These are phyloP conservation scores for Hymenochirus boettgeri DNA, from an alignment of 2,113 vertebrate genomes.

Conservation along the genomic window DNA sequence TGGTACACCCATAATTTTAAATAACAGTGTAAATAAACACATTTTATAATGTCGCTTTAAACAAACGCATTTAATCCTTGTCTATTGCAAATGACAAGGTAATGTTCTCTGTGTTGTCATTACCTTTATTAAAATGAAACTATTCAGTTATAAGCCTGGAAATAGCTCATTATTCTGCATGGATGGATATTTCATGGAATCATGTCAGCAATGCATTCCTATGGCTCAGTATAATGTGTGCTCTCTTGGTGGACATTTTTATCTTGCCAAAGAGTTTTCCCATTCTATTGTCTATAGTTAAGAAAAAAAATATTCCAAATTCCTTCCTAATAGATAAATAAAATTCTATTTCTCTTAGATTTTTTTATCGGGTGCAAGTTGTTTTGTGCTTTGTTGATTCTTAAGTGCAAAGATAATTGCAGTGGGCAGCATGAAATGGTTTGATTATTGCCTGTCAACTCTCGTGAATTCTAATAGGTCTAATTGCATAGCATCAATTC, in stretches of 20 bases:
- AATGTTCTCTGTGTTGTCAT: constrained; percentile 26
- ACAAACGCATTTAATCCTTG: too few species aligned
- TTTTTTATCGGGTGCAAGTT: constrained; percentile 78
- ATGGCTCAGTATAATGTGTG: constrained; percentile 22
- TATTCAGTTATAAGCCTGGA: constrained; percentile 32
- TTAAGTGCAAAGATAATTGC: constrained; percentile 89
- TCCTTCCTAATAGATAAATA: constrained; percentile 52
- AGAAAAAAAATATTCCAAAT: constrained; percentile 4
- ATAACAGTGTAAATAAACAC: too few species aligned
- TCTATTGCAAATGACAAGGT: constrained; percentile 10
- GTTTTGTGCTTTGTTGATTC: constrained; percentile 95
- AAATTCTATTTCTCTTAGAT: constrained; percentile 78
- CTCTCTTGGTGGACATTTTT: constrained; percentile 42
- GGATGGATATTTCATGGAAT: constrained; percentile 25
- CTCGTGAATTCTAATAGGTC: constrained; percentile 80
- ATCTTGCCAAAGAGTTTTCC: constrained; percentile 57
- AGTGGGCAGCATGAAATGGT: constrained; percentile 79
- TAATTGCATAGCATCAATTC: constrained; percentile 75
- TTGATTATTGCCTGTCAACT: constrained; percentile 86
- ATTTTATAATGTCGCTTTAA: too few species aligned
- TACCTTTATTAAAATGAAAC: constrained; percentile 19
- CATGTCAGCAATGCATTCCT: constrained; percentile 25
- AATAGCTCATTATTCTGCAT: constrained; percentile 37
- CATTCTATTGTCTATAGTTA: constrained; percentile 32
- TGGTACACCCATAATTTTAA: too few species aligned